These are phyloP conservation scores for Heliothis peltigera DNA, from an alignment of 2,888 invertebrate genomes.

Conservation along the genomic window DNA sequence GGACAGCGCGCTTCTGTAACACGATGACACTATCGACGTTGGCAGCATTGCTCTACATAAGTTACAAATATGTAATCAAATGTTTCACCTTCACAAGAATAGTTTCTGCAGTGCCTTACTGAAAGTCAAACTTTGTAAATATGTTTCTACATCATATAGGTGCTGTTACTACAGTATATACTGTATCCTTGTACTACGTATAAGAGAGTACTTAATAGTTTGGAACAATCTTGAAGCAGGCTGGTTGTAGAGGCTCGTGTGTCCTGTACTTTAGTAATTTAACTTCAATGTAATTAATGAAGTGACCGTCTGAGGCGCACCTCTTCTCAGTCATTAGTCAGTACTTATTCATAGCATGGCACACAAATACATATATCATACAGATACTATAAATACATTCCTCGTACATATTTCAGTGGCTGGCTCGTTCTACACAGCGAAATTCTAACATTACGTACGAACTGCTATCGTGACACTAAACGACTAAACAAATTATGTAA, in stretches of 20 bases:
- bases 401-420: conserved; percentile 39
- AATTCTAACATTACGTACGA: conserved; percentile 35
- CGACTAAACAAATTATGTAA: conserved; percentile 52
- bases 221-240: conserved; percentile 48
- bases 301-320: conserved; percentile 70
- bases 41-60: too few relatives aligned
- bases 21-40: too few relatives aligned
- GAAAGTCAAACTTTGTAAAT: too few relatives aligned
- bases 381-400: conserved; percentile 50
- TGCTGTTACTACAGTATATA: neutral
- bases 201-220: conserved; percentile 35
- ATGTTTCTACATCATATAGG: neutral
- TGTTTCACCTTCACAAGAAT: too few relatives aligned
- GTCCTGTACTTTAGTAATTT: conserved; percentile 66
- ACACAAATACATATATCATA: conserved; percentile 57
- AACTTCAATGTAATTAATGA: conserved; percentile 77
- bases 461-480: conserved; percentile 35
- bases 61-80: too few relatives aligned
- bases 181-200: conserved; percentile 12
- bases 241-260: conserved; percentile 39
- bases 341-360: conserved; percentile 64
- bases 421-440: conserved; percentile 17
- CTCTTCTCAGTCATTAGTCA: conserved; percentile 68
- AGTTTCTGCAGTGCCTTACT: too few relatives aligned
- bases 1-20: too few relatives aligned